Percentiles rank a stretch among this genome's conserved stretches.
Conservation (phyloP, 1,140 invertebrate species). For the Camponotus floridanus region DNA sequence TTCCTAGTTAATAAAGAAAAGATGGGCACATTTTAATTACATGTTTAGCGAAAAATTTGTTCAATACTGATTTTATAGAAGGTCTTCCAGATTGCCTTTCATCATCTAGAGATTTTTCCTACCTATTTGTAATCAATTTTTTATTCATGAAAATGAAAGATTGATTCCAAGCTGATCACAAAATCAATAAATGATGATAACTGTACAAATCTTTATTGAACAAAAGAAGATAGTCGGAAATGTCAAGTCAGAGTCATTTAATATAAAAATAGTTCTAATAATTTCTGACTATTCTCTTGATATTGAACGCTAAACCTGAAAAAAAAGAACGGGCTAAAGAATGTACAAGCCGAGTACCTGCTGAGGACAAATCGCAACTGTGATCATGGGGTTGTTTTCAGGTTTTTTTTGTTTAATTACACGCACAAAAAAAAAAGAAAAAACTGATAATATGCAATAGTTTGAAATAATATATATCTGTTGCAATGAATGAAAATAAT, state of each 20-base stretch:
- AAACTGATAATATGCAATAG: background rate
- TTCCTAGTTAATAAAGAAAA: constrained; percentile 79
- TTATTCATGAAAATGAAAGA: background rate
- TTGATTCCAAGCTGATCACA: background rate
- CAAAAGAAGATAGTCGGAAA: constrained; percentile 12
- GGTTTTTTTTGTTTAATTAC: constrained; percentile 14
- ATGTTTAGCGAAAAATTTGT: constrained; percentile 45
- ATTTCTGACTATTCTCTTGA: constrained; percentile 24
- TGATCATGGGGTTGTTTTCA: constrained; percentile 45
- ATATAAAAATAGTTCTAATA: background rate
- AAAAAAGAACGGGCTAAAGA: constrained; percentile 46
- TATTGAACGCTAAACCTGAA: constrained; percentile 41
- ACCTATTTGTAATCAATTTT: constrained; percentile 10
- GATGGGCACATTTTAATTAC: constrained; percentile 72
- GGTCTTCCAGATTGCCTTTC: background rate
- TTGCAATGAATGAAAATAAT: constrained; percentile 7
- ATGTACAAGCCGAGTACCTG: constrained; percentile 58
- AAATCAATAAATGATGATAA: constrained; percentile 3
- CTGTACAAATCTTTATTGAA: constrained; percentile 7
- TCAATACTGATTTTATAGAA: constrained; percentile 3
- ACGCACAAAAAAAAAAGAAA: constrained; percentile 20
- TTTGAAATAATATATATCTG: background rate
- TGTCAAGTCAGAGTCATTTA: background rate
- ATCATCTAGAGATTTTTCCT: background rate
- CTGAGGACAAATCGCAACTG: constrained; percentile 43